Percentiles rank a stretch among this genome's conserved stretches.
phyloP scores from a whole-genome alignment of 1,140 invertebrate species.

The Heliconius eleuchia region DNA sequence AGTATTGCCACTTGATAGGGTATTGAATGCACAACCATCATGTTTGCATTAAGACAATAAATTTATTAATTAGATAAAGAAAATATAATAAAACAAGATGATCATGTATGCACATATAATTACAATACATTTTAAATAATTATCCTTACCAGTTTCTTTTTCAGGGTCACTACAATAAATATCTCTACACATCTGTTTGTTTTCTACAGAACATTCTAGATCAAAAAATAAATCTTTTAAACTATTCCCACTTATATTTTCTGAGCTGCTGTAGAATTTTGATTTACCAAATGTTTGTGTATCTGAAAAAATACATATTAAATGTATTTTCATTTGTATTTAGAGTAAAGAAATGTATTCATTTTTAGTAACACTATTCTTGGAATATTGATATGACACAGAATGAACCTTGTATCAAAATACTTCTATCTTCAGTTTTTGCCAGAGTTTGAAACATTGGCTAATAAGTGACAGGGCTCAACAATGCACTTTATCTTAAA shows the following conservation, averaged over 20 bases:
- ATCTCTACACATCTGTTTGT: constrained; percentile 86
- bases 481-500: no score
- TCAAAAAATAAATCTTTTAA: constrained; percentile 93
- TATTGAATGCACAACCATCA: no score
- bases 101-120: no score
- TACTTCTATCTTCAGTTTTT: no score
- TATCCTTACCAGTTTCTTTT: constrained; percentile 82
- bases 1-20: no score
- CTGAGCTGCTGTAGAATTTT: constrained; percentile 72
- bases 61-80: neutral
- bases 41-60: no score
- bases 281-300: constrained; percentile 71
- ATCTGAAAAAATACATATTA: constrained; percentile 54
- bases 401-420: no score
- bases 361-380: neutral
- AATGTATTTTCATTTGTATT: constrained; percentile 13
- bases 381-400: neutral
- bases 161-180: constrained; percentile 84
- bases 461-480: no score
- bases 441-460: no score
- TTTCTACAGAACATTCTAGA: constrained; percentile 92
- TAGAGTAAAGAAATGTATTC: neutral
- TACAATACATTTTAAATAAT: neutral
- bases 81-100: no score
- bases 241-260: constrained; percentile 66